phyloP scores from a whole-genome alignment of 1,140 invertebrate genomes.

The Adelges cooleyi region DNA sequence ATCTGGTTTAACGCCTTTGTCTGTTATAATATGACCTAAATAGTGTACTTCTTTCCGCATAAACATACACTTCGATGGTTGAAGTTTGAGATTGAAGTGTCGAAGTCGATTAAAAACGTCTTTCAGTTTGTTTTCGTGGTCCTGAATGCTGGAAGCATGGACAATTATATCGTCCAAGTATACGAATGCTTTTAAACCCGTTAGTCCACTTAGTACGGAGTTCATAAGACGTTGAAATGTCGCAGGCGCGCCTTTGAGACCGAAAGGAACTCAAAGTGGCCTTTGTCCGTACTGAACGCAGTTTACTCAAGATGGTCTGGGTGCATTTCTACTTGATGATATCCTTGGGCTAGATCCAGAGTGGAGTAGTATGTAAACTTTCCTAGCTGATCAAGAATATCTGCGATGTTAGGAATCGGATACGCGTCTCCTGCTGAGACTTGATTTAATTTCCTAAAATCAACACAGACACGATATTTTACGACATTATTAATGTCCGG shows the following conservation, averaged over 20 bases:
- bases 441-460: slow-evolving; percentile 39
- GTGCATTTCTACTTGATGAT: slow-evolving; percentile 37
- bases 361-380: slow-evolving; percentile 40
- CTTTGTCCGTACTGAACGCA: slow-evolving; percentile 28
- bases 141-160: slow-evolving; percentile 27
- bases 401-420: slow-evolving; percentile 41
- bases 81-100: slow-evolving; percentile 19
- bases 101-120: slow-evolving; percentile 7
- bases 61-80: slow-evolving; percentile 35
- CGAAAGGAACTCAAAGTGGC: slow-evolving; percentile 37
- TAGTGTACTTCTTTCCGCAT: slow-evolving; percentile 32
- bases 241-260: slow-evolving; percentile 31
- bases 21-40: slow-evolving; percentile 38
- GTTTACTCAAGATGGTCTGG: slow-evolving; percentile 35
- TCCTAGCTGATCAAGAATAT: slow-evolving; percentile 40
- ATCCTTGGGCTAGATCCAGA: slow-evolving; percentile 41
- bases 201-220: slow-evolving; percentile 31
- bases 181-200: not conserved
- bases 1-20: slow-evolving; percentile 36
- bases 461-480: slow-evolving; percentile 33
- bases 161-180: slow-evolving; percentile 36
- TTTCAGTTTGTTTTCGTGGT: slow-evolving; percentile 26
- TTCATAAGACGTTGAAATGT: slow-evolving; percentile 33
- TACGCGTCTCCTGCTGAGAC: slow-evolving; percentile 41
- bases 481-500: slow-evolving; percentile 28